Percentiles rank a stretch among this genome's conserved stretches.
These are phyloP conservation scores for Nicator chloris DNA, from an alignment of 2,113 vertebrate species.

Conservation along the genomic window DNA sequence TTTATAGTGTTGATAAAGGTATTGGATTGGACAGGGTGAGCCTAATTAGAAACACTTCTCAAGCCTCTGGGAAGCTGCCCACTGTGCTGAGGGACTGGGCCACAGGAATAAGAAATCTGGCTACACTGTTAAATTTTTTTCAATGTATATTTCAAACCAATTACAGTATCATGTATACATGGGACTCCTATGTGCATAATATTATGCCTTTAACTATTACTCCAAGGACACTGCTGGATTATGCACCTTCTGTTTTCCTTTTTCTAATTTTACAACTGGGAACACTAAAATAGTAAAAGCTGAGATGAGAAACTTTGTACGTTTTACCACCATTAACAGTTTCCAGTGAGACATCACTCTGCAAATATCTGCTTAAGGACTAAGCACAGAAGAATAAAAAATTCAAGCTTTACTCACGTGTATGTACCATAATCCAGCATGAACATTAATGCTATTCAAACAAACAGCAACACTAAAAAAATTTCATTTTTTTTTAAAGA, in stretches of 20 bases:
- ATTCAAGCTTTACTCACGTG: background rate
- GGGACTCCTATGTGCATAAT: conserved; percentile 30
- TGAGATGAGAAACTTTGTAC: conserved; percentile 55
- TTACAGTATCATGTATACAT: conserved; percentile 31
- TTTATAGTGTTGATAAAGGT: conserved; percentile 46
- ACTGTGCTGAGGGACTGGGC: conserved; percentile 37
- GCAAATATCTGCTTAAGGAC: conserved; percentile 19
- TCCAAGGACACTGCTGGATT: conserved; percentile 56
- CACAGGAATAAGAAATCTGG: conserved; percentile 23
- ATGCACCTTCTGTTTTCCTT: conserved; percentile 61
- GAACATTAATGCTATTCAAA: background rate
- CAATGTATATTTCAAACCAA: conserved; percentile 41
- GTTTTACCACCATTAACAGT: conserved; percentile 37
- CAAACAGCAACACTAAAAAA: background rate
- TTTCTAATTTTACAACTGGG: conserved; percentile 65
- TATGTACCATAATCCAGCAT: background rate
- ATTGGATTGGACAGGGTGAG: conserved; percentile 33
- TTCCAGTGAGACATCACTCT: conserved; percentile 28
- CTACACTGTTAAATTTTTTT: background rate
- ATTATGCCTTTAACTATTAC: conserved; percentile 62
- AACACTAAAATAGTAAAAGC: conserved; percentile 66
- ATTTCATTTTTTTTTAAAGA: background rate
- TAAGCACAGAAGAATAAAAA: background rate
- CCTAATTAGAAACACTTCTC: conserved; percentile 54
- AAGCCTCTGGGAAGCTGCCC: conserved; percentile 45